These are phyloP conservation scores for Psophia crepitans DNA, from an alignment of 2,113 vertebrate species.

Conservation along the genomic window DNA sequence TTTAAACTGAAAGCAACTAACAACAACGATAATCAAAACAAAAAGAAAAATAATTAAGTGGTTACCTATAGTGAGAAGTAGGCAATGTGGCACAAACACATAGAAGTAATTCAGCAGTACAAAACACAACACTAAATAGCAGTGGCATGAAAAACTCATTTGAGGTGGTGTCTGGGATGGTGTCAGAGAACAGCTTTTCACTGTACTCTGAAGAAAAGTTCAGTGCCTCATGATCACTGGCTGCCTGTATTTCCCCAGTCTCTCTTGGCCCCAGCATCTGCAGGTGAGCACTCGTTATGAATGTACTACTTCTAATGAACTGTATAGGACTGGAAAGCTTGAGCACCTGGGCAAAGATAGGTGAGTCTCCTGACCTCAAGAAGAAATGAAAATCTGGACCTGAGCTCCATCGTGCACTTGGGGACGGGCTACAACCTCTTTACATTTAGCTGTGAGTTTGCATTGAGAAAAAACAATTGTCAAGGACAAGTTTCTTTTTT, in stretches of 20 bases:
- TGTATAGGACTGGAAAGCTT: neutral
- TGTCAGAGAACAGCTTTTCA: neutral
- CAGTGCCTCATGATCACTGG: neutral
- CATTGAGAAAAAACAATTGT: neutral
- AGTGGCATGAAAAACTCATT: neutral
- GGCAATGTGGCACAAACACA: rapidly evolving
- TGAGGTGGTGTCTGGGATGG: neutral
- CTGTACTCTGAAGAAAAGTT: neutral
- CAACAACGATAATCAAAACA: neutral
- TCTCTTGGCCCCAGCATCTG: neutral
- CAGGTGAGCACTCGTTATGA: neutral
- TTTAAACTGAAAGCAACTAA: neutral
- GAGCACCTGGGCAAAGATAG: neutral
- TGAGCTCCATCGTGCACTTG: neutral
- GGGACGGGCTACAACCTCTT: neutral
- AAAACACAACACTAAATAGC: neutral
- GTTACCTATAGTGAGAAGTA: neutral
- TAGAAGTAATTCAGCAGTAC: neutral
- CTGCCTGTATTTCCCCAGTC: neutral
- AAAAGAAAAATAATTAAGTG: neutral
- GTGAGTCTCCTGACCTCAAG: neutral
- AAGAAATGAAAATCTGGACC: neutral
- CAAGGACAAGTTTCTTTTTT: neutral
- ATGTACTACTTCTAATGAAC: neutral
- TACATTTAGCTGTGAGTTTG: neutral